These are phyloP conservation scores for Atopsyche davidsoni DNA, from an alignment of 1,140 invertebrate species.

Conservation along the genomic window DNA sequence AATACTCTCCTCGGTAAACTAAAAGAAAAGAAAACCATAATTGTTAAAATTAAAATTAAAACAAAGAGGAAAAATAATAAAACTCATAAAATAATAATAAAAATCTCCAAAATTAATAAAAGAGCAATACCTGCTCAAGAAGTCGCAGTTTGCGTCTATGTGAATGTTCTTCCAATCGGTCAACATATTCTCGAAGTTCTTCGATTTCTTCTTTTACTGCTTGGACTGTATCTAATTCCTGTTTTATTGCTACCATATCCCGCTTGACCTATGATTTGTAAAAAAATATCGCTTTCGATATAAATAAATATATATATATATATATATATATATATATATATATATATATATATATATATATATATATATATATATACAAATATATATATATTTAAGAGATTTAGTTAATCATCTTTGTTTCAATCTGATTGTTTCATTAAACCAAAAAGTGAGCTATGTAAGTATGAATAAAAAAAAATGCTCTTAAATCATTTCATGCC, in stretches of 20 bases:
- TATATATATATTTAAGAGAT: too few relatives aligned
- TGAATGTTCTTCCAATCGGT: slow-evolving; percentile 78
- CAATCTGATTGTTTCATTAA: too few relatives aligned
- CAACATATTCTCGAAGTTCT: slow-evolving; percentile 69
- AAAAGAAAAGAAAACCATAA: slow-evolving; percentile 12
- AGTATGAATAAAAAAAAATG: too few relatives aligned
- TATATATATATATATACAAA: neutral
- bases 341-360: neutral
- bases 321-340: neutral
- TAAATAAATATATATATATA: neutral
- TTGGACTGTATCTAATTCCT: slow-evolving; percentile 86
- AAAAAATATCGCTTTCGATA: neutral
- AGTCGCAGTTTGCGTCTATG: slow-evolving; percentile 69
- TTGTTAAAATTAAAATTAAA: neutral
- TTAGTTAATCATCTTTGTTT: too few relatives aligned
- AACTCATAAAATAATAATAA: neutral
- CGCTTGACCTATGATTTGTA: slow-evolving; percentile 83
- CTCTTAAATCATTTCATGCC: too few relatives aligned
- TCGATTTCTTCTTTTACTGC: slow-evolving; percentile 92
- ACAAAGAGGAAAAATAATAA: too few relatives aligned
- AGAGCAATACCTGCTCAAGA: slow-evolving; percentile 71
- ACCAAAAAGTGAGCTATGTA: too few relatives aligned
- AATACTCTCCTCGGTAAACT: neutral
- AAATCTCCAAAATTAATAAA: neutral
- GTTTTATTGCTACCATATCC: slow-evolving; percentile 90